These are phyloP conservation scores for Pyrrhosoma nymphula DNA, from an alignment of 2,888 invertebrate genomes.

Conservation along the genomic window DNA sequence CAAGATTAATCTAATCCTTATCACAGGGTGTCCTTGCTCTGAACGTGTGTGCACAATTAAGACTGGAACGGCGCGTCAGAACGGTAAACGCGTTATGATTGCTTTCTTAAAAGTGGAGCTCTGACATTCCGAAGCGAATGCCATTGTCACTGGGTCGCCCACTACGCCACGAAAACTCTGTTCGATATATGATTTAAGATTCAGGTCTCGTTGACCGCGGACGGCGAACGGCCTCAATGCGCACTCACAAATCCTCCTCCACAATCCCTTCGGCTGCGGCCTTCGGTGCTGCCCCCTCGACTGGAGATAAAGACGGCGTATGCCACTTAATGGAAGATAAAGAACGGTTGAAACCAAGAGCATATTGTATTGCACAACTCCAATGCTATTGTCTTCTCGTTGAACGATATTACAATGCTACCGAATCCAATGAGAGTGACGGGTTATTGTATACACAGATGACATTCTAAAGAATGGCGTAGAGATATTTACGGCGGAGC, in stretches of 20 bases:
- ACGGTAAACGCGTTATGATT: slow-evolving; percentile 35
- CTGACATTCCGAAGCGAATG: slow-evolving; percentile 44
- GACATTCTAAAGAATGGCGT: not conserved
- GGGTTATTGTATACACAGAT: not conserved
- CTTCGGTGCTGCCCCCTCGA: not conserved
- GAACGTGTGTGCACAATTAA: not conserved
- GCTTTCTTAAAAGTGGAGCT: slow-evolving; percentile 1
- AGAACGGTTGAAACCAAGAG: not conserved
- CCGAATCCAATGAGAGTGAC: not conserved
- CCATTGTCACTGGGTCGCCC: slow-evolving; percentile 50
- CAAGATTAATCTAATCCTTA: no score
- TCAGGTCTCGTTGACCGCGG: slow-evolving; percentile 7
- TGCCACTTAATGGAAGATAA: no score
- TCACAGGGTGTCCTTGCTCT: no score
- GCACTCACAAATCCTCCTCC: not conserved
- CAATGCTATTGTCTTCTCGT: not conserved
- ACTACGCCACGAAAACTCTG: slow-evolving; percentile 45
- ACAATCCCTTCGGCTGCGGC: not conserved
- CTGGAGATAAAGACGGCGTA: not conserved
- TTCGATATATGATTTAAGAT: not conserved
- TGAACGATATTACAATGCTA: not conserved
- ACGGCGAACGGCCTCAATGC: slow-evolving; percentile 45
- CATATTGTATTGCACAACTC: not conserved
- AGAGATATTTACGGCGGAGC: not conserved
- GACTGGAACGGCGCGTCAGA: not conserved